Evolutionary conservation across 2,113 vertebrate species (phyloP).

Genomic region (Stigmatopora argus): DNA sequence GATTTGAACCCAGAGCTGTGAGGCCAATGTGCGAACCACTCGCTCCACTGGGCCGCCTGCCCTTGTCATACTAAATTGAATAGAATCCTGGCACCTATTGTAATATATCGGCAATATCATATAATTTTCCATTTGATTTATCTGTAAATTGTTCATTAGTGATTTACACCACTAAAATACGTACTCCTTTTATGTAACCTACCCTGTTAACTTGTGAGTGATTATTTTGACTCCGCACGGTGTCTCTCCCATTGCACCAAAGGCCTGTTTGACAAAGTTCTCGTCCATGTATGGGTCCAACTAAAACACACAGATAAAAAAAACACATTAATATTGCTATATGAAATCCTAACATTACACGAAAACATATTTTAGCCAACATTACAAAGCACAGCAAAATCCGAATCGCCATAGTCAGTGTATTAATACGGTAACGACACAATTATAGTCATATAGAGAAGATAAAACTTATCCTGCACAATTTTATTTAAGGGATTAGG

Average conservation of each 20-base stretch:
- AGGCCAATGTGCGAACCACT: too few relatives aligned
- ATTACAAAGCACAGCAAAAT: background rate
- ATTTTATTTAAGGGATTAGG: background rate
- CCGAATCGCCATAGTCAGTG: background rate
- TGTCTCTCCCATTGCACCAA: slow-evolving; percentile 74
- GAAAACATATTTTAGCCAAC: background rate
- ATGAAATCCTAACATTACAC: too few relatives aligned
- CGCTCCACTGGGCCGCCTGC: too few relatives aligned
- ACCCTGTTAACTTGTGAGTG: slow-evolving; percentile 76
- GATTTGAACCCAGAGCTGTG: too few relatives aligned
- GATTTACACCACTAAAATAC: background rate
- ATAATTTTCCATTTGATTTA: too few relatives aligned
- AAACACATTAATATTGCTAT: accelerated
- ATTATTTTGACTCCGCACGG: slow-evolving; percentile 76
- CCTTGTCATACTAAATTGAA: too few relatives aligned
- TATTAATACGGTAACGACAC: background rate
- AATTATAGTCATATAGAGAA: background rate
- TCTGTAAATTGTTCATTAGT: too few relatives aligned
- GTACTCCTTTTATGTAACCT: slow-evolving; percentile 13
- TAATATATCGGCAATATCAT: too few relatives aligned
- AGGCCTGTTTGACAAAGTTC: slow-evolving; percentile 76
- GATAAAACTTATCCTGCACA: background rate
- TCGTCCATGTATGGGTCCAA: slow-evolving; percentile 79
- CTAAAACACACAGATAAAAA: slow-evolving; percentile 34
- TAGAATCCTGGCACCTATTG: too few relatives aligned